Evolutionary conservation across 2,888 invertebrate genomes (phyloP).

Genomic region (Ceramica pisi): DNA sequence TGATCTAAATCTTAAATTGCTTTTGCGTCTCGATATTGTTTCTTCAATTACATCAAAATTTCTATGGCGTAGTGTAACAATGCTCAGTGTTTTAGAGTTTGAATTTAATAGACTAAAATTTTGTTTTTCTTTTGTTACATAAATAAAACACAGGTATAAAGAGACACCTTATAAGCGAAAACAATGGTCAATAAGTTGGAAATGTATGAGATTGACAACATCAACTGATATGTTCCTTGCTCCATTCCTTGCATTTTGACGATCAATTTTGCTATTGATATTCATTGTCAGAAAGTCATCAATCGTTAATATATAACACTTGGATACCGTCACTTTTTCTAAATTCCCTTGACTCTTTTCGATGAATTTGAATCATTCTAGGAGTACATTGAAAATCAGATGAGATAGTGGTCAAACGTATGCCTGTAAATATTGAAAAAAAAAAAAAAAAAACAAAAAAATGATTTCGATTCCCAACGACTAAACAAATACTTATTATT

Average conservation of each 20-base stretch:
- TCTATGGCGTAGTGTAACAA: slow-evolving; percentile 30
- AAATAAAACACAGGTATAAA: no score
- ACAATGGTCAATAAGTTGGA: not conserved
- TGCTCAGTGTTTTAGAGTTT: not conserved
- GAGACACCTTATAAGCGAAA: not conserved
- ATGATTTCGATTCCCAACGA: not conserved
- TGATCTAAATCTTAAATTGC: slow-evolving; percentile 86
- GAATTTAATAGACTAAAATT: not conserved
- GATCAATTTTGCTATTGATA: not conserved
- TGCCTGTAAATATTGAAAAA: no score
- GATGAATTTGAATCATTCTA: no score
- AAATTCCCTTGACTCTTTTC: no score
- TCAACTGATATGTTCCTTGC: not conserved
- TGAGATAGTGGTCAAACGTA: no score
- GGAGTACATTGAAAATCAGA: no score
- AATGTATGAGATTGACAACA: not conserved
- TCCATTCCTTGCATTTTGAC: not conserved
- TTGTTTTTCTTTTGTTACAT: not conserved
- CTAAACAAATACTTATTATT: slow-evolving; percentile 4
- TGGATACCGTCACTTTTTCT: not conserved
- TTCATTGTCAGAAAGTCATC: not conserved
- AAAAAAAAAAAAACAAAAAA: no score
- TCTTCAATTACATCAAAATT: slow-evolving; percentile 66
- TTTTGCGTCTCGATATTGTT: slow-evolving; percentile 77
- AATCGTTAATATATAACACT: not conserved